Evolutionary conservation across 2,113 vertebrate species (phyloP), one percentile per base, ranked within the genome.

Genomic region (Calyptomena viridis): DNA sequence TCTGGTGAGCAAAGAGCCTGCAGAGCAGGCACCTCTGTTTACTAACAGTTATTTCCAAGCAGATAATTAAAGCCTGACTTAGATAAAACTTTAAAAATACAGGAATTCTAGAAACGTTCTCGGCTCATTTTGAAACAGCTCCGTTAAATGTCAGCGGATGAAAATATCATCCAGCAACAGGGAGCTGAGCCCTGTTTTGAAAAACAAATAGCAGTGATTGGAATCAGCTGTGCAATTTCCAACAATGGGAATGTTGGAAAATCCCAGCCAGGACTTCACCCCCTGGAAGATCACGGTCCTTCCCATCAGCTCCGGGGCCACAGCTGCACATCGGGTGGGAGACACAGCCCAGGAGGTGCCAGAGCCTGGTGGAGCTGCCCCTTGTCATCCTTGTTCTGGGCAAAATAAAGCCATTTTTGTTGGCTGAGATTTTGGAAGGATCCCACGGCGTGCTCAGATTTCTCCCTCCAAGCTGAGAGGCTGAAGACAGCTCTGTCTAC

Each of bases 51-150:
- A 52, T 80, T 93, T 86, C 95, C 87, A 67, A 89, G 35, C 49
- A 49, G 40, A 64, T 52, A 90, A 95, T 96, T 96, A 93, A 97
- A 97, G 92, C 63, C 94, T 84, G 92, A 92, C 95, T 95, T 94
- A 46, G 85, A 91, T 24, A 75, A 93, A 80, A 73, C 55, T 77
- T 95, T 86, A 85, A 97, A 97, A 97, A 97, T 52, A 90, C 94
- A 97, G 95, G 90, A 87, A 89, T 79, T 93, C 95, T 75, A 82
- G 95, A 95, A 97, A 95, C 78, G 25, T 89, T 97, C 97, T 92
- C 68, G 11, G 76, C 90, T 82, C 40, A 1, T 96, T 96, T 93
- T 55, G 94, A 86, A 96, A 97, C 33, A 89, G 73, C 89, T 95
- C 40, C 30, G 72, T 42, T 92, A 95, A 97, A 88, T 95, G 87